phyloP scores from a whole-genome alignment of 2,113 vertebrate species.

The Oostethus manadensis region DNA sequence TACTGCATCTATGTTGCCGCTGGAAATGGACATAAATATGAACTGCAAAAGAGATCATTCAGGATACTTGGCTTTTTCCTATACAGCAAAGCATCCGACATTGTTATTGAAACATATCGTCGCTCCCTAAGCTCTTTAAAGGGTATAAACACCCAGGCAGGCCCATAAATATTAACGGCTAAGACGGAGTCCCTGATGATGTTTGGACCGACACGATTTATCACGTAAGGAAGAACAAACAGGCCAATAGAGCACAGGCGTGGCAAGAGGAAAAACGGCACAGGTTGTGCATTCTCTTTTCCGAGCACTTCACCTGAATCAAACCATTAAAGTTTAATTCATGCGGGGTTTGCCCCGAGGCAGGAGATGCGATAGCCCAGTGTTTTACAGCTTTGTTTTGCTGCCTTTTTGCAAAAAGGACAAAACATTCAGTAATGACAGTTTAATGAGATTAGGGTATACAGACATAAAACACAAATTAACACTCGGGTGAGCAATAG shows the following conservation, averaged over 20 bases:
- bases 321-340: slow-evolving; percentile 2
- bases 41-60: too few species aligned
- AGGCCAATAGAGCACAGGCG: neutral
- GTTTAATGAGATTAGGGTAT: neutral
- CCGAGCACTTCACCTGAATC: neutral
- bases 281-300: neutral
- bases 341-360: neutral
- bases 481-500: neutral
- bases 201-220: too few species aligned
- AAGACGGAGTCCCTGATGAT: too few species aligned
- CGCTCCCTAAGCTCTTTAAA: too few species aligned
- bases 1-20: too few species aligned
- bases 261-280: neutral
- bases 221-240: neutral
- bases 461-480: neutral
- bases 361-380: neutral
- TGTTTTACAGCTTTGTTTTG: neutral
- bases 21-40: too few species aligned
- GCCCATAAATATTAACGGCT: too few species aligned
- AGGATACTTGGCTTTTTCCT: too few species aligned
- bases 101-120: too few species aligned
- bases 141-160: too few species aligned
- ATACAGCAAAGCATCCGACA: too few species aligned
- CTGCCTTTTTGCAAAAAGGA: neutral
- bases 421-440: neutral